These are phyloP conservation scores for Galerucella nymphaeae DNA, from an alignment of 2,888 invertebrate genomes.

Conservation along the genomic window DNA sequence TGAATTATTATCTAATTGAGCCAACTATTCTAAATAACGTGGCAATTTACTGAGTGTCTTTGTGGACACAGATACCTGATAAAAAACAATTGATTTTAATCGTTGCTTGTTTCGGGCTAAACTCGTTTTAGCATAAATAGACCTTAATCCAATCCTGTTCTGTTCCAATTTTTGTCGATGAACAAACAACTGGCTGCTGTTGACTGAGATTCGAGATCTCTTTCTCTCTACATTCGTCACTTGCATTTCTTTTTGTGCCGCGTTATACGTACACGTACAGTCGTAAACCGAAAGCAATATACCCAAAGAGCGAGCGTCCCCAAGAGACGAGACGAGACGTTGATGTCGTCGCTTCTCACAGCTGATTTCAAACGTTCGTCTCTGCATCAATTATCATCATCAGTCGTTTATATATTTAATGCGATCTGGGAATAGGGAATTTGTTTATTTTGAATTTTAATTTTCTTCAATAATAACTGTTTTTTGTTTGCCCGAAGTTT, in stretches of 20 bases:
- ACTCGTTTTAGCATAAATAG: too few relatives aligned
- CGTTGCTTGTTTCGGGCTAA: too few relatives aligned
- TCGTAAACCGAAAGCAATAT: constrained; percentile 28
- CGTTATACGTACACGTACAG: constrained; percentile 34
- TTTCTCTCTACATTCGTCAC: constrained; percentile 45
- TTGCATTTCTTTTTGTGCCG: constrained; percentile 9
- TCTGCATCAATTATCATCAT: neutral
- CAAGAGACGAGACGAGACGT: neutral
- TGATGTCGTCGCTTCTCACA: neutral
- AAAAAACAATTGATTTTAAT: too few relatives aligned
- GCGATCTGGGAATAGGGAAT: neutral
- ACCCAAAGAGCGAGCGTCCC: neutral
- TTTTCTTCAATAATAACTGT: neutral
- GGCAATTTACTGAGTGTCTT: too few relatives aligned
- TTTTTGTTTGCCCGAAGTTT: neutral
- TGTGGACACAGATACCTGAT: too few relatives aligned
- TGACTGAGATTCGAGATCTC: constrained; percentile 60
- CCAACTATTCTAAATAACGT: too few relatives aligned
- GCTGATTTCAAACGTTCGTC: neutral
- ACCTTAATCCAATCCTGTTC: neutral
- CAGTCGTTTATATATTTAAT: neutral
- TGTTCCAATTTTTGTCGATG: constrained; percentile 21
- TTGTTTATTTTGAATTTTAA: neutral
- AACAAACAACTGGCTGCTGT: constrained; percentile 53
- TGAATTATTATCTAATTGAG: too few relatives aligned